Percentiles rank a stretch among this genome's conserved stretches.
These are phyloP conservation scores for Hemistola chrysoprasaria DNA, from an alignment of 2,888 invertebrate genomes.

Conservation along the genomic window DNA sequence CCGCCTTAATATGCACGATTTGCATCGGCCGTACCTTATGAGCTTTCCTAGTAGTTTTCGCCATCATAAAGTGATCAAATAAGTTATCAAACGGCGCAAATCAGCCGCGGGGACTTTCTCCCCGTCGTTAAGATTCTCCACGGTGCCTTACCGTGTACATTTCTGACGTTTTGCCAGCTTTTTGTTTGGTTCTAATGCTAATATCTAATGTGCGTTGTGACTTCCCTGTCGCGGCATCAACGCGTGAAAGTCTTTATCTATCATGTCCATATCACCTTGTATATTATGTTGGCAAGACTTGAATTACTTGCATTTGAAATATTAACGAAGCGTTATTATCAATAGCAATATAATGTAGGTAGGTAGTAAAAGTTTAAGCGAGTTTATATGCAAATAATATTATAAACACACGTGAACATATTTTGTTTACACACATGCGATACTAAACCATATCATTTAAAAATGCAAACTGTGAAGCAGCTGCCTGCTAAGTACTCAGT, in stretches of 20 bases:
- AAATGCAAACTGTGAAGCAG: conserved; percentile 41
- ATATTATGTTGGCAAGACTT: neutral
- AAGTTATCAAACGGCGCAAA: conserved; percentile 71
- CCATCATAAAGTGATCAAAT: conserved; percentile 81
- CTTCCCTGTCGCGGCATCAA: conserved; percentile 39
- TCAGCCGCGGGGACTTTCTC: conserved; percentile 66
- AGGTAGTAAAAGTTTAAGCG: too few relatives aligned
- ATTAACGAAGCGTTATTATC: neutral
- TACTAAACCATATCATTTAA: conserved; percentile 44
- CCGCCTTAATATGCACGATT: conserved; percentile 60
- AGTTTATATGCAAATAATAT: neutral
- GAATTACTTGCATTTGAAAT: neutral
- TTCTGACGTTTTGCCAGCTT: conserved; percentile 63
- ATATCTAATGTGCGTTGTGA: conserved; percentile 52
- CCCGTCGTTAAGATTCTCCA: conserved; percentile 69
- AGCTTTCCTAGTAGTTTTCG: conserved; percentile 70
- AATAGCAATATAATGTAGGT: neutral
- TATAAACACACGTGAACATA: conserved; percentile 35
- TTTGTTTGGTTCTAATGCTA: conserved; percentile 62
- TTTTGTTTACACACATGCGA: conserved; percentile 40
- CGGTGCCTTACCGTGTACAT: conserved; percentile 51
- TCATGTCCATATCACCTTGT: neutral
- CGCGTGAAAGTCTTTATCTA: conserved; percentile 22
- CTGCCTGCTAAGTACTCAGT: conserved; percentile 47
- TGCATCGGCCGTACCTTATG: conserved; percentile 69